Percentiles rank a stretch among this genome's conserved stretches.
Evolutionary conservation across 2,113 vertebrate species (phyloP).

Genomic region (Suricata suricatta): DNA sequence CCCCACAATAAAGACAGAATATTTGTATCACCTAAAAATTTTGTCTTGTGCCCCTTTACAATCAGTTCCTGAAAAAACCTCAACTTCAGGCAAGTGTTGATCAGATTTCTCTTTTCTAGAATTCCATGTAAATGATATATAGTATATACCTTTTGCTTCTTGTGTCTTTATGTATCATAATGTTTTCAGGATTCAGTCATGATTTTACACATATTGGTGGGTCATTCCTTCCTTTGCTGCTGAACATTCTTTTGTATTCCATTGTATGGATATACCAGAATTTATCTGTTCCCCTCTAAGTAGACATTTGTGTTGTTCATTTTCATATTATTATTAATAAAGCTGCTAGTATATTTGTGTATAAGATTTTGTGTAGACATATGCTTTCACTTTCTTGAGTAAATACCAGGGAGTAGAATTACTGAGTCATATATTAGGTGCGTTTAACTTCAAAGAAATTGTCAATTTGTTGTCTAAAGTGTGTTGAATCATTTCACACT

Average conservation of each 20-base stretch:
- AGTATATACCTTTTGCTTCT: background rate
- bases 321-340: background rate
- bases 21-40: background rate
- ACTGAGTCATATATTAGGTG: background rate
- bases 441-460: background rate
- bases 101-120: background rate
- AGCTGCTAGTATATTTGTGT: background rate
- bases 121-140: background rate
- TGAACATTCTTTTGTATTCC: background rate
- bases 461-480: background rate
- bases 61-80: background rate
- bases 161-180: background rate
- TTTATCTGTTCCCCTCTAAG: background rate
- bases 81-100: background rate
- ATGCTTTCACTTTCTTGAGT: background rate
- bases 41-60: background rate
- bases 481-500: background rate
- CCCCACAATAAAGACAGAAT: background rate
- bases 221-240: background rate
- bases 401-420: background rate
- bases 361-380: background rate
- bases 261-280: background rate
- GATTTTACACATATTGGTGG: background rate
- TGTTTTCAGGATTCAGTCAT: background rate
- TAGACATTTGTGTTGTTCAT: background rate